Evolutionary conservation across 1,140 invertebrate genomes (phyloP).

Genomic region (Branchinecta lindahli): DNA sequence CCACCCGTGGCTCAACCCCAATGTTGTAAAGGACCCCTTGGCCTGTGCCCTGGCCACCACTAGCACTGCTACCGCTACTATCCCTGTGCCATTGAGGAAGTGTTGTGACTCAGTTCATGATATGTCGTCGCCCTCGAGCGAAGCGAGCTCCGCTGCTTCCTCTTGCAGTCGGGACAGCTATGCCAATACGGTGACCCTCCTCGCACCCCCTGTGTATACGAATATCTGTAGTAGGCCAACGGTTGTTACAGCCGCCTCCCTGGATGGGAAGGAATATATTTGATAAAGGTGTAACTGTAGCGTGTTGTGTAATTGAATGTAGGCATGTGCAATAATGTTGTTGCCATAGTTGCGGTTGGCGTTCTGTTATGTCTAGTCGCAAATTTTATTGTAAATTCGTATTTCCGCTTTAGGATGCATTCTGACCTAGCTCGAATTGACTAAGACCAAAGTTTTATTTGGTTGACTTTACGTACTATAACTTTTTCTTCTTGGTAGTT

Average conservation of each 20-base stretch:
- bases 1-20: constrained; percentile 40
- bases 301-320: neutral
- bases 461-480: neutral
- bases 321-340: constrained; percentile 10
- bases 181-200: neutral
- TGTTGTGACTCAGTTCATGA: constrained; percentile 9
- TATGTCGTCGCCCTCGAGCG: neutral
- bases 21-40: constrained; percentile 14
- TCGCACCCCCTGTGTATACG: neutral
- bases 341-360: neutral
- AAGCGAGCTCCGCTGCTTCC: neutral
- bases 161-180: neutral
- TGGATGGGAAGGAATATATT: neutral
- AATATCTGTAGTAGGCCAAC: neutral
- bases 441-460: constrained; percentile 6
- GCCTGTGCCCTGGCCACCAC: neutral
- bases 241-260: neutral
- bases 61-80: neutral
- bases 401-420: neutral
- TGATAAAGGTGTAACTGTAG: neutral
- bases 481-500: neutral
- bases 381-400: constrained; percentile 1
- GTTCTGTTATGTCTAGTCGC: constrained; percentile 1
- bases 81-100: neutral
- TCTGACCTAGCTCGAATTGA: neutral